Conservation (phyloP, 2,888 invertebrate species). For the Falcaria lacertinaria region DNA sequence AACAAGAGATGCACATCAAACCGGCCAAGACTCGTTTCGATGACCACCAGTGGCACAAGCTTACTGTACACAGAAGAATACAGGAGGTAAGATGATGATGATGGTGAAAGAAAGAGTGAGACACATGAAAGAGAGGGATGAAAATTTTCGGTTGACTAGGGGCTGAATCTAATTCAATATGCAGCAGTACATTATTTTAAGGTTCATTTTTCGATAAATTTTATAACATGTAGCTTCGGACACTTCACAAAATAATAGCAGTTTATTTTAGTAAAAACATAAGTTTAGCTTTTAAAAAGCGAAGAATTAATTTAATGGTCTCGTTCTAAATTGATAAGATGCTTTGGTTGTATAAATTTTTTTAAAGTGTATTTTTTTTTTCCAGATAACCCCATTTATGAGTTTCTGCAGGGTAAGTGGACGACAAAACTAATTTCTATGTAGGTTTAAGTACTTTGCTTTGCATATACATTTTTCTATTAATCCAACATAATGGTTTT, state of each 20-base stretch:
- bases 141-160: no score
- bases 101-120: no score
- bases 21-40: slow-evolving; percentile 94
- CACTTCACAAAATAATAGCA: no score
- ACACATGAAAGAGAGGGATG: no score
- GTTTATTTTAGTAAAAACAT: no score
- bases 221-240: no score
- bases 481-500: neutral
- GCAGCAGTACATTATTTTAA: no score
- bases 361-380: slow-evolving; percentile 48
- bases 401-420: slow-evolving; percentile 91
- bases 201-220: no score
- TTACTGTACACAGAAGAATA: slow-evolving; percentile 92
- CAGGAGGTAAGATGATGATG: slow-evolving; percentile 86
- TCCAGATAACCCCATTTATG: slow-evolving; percentile 91
- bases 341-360: neutral
- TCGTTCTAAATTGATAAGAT: slow-evolving; percentile 14
- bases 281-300: slow-evolving; percentile 3
- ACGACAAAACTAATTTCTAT: neutral
- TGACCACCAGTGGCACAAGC: slow-evolving; percentile 98
- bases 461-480: neutral
- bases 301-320: slow-evolving; percentile 15
- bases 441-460: neutral
- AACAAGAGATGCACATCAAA: slow-evolving; percentile 93
- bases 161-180: no score